A percentile compares a stretch with the other conserved stretches of the same genome.
Evolutionary conservation across 1,140 invertebrate species (phyloP).

Genomic region (Drosophila jambulina): DNA sequence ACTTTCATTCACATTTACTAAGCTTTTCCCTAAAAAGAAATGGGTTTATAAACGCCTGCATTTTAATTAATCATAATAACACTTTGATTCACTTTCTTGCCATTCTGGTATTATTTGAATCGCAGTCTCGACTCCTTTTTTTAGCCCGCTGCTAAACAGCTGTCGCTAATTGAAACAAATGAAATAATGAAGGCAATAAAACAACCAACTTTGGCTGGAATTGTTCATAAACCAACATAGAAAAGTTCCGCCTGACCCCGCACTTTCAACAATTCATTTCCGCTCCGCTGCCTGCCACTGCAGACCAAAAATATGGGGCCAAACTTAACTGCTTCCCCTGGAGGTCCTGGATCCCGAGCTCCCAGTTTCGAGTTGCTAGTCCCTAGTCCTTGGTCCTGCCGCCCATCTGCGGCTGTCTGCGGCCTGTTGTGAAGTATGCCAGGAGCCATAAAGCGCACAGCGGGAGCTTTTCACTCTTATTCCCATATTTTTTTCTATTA

Average conservation of each 20-base stretch:
- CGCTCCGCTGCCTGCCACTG: conserved; percentile 35
- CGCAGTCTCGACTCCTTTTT: conserved; percentile 15
- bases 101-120: conserved; percentile 16
- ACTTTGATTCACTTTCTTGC: conserved; percentile 37
- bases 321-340: conserved; percentile 39
- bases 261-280: conserved; percentile 62
- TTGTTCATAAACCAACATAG: conserved; percentile 55
- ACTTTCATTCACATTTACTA: background rate
- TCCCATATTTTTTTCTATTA: conserved; percentile 13
- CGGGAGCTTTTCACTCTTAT: conserved; percentile 27
- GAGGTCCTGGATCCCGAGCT: conserved; percentile 9
- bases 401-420: conserved; percentile 33
- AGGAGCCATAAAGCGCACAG: conserved; percentile 48
- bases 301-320: conserved; percentile 3
- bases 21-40: background rate
- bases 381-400: conserved; percentile 12
- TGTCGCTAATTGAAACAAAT: conserved; percentile 62
- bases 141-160: conserved; percentile 24
- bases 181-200: conserved; percentile 58
- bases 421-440: conserved; percentile 49
- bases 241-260: conserved; percentile 26
- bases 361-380: background rate
- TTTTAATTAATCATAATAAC: conserved; percentile 25
- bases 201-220: conserved; percentile 47
- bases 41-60: background rate